A percentile compares a stretch with the other conserved stretches of the same genome.
phyloP scores from a whole-genome alignment of 2,888 invertebrate species.

The Kryphioiulus occultus region DNA sequence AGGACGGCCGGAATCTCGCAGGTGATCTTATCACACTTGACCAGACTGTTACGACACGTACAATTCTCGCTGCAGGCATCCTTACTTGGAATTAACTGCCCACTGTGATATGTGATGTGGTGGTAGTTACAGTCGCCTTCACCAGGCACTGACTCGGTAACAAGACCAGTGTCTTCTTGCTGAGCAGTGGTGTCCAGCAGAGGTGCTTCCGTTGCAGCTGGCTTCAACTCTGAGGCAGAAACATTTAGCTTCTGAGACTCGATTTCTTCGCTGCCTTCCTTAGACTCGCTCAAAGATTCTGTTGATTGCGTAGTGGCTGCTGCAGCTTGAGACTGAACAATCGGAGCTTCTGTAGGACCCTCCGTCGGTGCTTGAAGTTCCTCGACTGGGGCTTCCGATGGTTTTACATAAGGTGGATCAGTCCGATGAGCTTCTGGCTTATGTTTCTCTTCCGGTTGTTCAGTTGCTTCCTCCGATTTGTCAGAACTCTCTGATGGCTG shows the following conservation, averaged over 20 bases:
- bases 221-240: neutral
- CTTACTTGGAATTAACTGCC: conserved; percentile 53
- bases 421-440: neutral
- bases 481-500: neutral
- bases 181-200: neutral
- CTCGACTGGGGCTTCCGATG: neutral
- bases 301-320: neutral
- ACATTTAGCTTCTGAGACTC: neutral
- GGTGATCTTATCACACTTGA: conserved; percentile 45
- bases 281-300: neutral
- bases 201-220: neutral
- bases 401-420: neutral
- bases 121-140: conserved; percentile 54
- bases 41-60: conserved; percentile 51
- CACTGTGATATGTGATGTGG: conserved; percentile 53
- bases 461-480: conserved; percentile 50
- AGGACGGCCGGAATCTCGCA: conserved; percentile 45
- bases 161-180: neutral
- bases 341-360: neutral
- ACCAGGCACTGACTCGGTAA: conserved; percentile 50
- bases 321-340: neutral
- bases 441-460: conserved; percentile 53
- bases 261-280: neutral
- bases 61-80: conserved; percentile 55
- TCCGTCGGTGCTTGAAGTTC: neutral